Percentiles rank a stretch among this genome's conserved stretches.
Evolutionary conservation across 1,140 invertebrate genomes (phyloP).

Genomic region (Aphaenogaster ashmeadi): DNA sequence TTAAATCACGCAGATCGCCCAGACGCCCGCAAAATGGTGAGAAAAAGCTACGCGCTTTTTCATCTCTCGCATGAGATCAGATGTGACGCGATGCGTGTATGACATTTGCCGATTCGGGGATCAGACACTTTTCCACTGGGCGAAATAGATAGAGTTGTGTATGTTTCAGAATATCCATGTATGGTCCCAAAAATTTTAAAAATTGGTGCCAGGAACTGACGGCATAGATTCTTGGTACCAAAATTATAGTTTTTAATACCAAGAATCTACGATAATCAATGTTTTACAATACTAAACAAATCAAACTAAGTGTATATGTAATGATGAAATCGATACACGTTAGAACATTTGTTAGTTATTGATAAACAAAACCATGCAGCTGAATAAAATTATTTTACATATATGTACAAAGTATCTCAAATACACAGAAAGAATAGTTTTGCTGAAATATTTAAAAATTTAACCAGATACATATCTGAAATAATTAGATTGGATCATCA

Average conservation of each 20-base stretch:
- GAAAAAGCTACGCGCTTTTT: not conserved
- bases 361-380: not conserved
- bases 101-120: conserved; percentile 5
- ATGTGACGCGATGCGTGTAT: not conserved
- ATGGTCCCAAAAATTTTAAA: not conserved
- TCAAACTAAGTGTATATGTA: not conserved
- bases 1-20: conserved; percentile 34
- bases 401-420: not conserved
- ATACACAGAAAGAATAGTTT: too few relatives aligned
- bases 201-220: not conserved
- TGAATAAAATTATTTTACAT: conserved; percentile 3
- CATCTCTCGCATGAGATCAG: not conserved
- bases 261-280: not conserved
- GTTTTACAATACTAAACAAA: not conserved
- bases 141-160: not conserved
- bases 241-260: too few relatives aligned
- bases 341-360: not conserved
- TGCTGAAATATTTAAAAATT: too few relatives aligned
- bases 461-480: too few relatives aligned
- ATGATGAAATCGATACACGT: not conserved
- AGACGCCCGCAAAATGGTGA: conserved; percentile 6
- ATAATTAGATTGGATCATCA: too few relatives aligned
- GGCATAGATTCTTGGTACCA: not conserved
- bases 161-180: not conserved
- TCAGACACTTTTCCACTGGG: not conserved